These are phyloP conservation scores for Sanderia malayensis DNA, from an alignment of 30 jellyfish, hydroid and myxozoan species.

Conservation along the genomic window DNA sequence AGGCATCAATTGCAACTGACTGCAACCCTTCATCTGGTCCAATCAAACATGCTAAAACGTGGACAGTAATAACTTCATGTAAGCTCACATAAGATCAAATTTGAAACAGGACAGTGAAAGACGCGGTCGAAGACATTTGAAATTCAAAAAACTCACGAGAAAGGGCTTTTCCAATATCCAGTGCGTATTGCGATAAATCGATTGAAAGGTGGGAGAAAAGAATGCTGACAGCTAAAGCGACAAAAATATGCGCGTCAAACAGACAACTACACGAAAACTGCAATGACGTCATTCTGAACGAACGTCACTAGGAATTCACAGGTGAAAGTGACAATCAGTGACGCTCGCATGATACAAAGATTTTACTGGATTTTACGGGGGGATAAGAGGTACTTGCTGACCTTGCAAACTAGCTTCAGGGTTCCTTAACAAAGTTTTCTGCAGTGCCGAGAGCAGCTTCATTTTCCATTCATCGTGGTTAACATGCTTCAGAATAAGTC, in stretches of 20 bases:
- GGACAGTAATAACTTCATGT: too few species aligned
- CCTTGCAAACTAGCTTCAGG: conserved; percentile 81
- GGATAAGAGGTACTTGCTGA: conserved; percentile 17
- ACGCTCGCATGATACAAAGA: too few species aligned
- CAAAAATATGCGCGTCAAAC: not conserved
- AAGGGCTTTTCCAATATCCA: conserved; percentile 49
- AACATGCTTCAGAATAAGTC: conserved; percentile 68
- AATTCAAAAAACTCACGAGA: conserved; percentile 64
- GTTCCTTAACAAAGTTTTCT: conserved; percentile 75
- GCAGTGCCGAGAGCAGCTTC: conserved; percentile 53
- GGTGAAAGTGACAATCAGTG: not conserved
- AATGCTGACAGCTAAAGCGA: conserved; percentile 66
- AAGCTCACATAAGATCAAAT: too few species aligned
- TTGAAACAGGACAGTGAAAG: too few species aligned
- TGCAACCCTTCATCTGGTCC: conserved; percentile 52
- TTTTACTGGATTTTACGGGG: not conserved
- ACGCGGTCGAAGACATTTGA: too few species aligned
- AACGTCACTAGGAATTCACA: not conserved
- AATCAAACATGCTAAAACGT: conserved; percentile 58
- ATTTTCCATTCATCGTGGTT: conserved; percentile 69
- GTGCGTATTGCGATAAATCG: conserved; percentile 91
- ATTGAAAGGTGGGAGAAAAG: conserved; percentile 59
- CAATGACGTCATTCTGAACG: too few species aligned
- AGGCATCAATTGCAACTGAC: conserved; percentile 43
- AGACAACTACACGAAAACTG: not conserved